These are phyloP conservation scores for Porphyrio hochstetteri DNA, from an alignment of 2,113 vertebrate genomes.

Conservation along the genomic window DNA sequence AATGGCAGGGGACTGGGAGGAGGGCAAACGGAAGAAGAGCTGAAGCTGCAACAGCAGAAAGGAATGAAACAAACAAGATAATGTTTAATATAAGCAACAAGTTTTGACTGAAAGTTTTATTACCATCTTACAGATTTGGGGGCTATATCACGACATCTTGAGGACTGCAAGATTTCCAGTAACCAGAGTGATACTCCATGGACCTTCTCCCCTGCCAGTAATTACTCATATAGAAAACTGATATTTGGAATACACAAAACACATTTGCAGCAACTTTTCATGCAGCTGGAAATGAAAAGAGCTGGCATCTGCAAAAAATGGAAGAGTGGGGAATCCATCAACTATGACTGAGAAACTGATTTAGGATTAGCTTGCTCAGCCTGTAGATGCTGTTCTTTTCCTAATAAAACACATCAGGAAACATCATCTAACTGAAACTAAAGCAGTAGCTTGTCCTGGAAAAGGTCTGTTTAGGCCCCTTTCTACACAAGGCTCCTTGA, in stretches of 20 bases:
- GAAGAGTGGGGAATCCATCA: not conserved
- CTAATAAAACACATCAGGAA: slow-evolving; percentile 30
- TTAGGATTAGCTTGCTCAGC: slow-evolving; percentile 20
- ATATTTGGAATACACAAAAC: slow-evolving; percentile 22
- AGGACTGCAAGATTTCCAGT: slow-evolving; percentile 20
- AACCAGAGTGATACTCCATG: not conserved
- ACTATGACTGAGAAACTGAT: not conserved
- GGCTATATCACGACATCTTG: not conserved
- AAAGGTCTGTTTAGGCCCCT: not conserved
- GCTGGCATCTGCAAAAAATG: slow-evolving; percentile 26
- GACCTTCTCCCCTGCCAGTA: slow-evolving; percentile 1
- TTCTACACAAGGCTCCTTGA: not conserved
- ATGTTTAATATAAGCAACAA: not conserved
- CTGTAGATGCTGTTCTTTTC: slow-evolving; percentile 55
- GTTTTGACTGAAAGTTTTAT: not conserved
- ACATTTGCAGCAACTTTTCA: slow-evolving; percentile 22
- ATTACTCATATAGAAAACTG: slow-evolving; percentile 27
- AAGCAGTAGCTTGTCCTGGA: not conserved
- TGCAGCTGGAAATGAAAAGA: slow-evolving; percentile 31
- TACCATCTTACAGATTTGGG: not conserved
- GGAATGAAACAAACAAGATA: slow-evolving; percentile 4
- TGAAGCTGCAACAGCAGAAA: slow-evolving; percentile 15
- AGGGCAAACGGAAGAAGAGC: not conserved
- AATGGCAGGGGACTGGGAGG: not conserved
- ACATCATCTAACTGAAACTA: not conserved